Conservation (phyloP, 2,113 vertebrate genomes). For the Pseudorectes ferrugineus region DNA sequence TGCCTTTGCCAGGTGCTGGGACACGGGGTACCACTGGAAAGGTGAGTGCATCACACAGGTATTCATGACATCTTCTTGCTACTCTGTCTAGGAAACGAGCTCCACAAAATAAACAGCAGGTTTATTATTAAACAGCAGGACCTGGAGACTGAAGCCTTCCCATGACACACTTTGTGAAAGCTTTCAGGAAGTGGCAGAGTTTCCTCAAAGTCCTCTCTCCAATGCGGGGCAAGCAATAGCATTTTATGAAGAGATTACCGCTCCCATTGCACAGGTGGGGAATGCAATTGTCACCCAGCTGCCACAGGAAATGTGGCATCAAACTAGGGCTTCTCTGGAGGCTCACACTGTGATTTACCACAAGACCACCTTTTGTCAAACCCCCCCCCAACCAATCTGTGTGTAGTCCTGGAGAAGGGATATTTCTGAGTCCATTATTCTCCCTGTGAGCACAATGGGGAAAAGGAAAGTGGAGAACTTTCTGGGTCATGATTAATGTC, state of each 20-base stretch:
- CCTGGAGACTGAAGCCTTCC: background rate
- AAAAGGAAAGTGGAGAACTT: background rate
- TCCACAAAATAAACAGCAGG: conserved; percentile 31
- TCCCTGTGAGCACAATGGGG: background rate
- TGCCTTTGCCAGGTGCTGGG: background rate
- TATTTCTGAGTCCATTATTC: background rate
- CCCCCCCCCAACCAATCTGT: fast-evolving
- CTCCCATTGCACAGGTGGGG: background rate
- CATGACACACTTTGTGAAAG: background rate
- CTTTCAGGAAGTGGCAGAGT: background rate
- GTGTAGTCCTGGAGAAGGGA: background rate
- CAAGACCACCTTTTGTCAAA: background rate
- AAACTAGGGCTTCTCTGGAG: background rate
- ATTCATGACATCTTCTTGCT: background rate
- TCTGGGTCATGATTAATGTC: background rate
- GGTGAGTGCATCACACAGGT: background rate
- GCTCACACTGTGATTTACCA: background rate
- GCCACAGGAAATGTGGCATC: background rate
- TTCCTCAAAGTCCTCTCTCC: background rate
- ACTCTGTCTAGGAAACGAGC: conserved; percentile 43
- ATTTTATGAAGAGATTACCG: background rate
- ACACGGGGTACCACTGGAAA: background rate
- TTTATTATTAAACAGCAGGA: conserved; percentile 24
- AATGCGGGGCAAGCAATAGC: fast-evolving
- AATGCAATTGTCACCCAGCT: background rate